phyloP scores from a whole-genome alignment of 35 echinoderm and acorn worm species.

The Ophioderma brevispina region DNA sequence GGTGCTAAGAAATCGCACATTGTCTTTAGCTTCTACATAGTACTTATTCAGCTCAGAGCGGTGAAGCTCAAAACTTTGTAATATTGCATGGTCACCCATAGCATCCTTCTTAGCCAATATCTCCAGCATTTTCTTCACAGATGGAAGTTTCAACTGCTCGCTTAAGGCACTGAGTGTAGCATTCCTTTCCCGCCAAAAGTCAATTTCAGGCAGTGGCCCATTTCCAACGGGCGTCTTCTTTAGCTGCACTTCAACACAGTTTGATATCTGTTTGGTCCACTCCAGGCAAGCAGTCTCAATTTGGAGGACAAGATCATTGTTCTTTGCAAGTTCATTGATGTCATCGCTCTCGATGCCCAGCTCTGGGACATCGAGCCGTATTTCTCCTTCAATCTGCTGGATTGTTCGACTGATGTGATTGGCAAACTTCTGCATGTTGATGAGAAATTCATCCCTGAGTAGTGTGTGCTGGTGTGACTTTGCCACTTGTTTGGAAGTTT shows the following conservation, averaged over 20 bases:
- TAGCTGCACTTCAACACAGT: conserved; percentile 79
- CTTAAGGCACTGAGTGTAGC: conserved; percentile 87
- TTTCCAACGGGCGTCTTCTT: conserved; percentile 97
- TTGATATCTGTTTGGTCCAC: conserved; percentile 94
- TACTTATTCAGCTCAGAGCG: conserved; percentile 95
- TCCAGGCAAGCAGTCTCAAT: conserved; percentile 85
- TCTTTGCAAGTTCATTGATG: conserved; percentile 77
- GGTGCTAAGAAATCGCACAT: conserved; percentile 95
- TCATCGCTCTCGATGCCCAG: conserved; percentile 81
- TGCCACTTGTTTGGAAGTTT: conserved; percentile 59
- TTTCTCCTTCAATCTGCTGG: conserved; percentile 98
- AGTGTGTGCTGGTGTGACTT: conserved; percentile 71
- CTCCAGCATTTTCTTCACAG: conserved; percentile 87
- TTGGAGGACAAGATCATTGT: conserved; percentile 74
- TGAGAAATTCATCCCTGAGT: conserved; percentile 97
- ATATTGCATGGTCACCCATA: conserved; percentile 88
- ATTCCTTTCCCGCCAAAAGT: conserved; percentile 98
- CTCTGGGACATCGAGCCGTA: conserved; percentile 83
- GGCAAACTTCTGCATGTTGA: conserved; percentile 99
- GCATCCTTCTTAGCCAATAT: conserved; percentile 89
- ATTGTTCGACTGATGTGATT: conserved; percentile 92
- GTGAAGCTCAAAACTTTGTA: conserved; percentile 96
- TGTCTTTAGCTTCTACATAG: conserved; percentile 97
- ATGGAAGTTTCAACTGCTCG: conserved; percentile 90
- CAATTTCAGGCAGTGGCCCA: conserved; percentile 94